Evolutionary conservation across 2,797 vertebrate genomes (phyloP), one percentile per base, ranked within the genome.

Genomic region (Mus caroli): DNA sequence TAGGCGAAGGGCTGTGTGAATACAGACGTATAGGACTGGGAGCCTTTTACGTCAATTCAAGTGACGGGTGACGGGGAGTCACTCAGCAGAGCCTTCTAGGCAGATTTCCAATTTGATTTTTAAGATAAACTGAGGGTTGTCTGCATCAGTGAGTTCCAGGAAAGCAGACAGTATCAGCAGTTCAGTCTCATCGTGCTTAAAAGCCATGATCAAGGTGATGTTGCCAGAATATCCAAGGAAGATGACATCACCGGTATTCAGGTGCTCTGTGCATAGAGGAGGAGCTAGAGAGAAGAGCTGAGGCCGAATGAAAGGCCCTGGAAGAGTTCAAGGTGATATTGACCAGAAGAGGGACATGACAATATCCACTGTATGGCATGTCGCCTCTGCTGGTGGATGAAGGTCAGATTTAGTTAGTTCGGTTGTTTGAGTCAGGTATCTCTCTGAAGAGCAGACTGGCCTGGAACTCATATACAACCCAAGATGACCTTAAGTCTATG

Each of bases 201-300:
- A 52, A 8, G 2, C 20, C 7, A 34, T 4, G 46, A 40, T 40
- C 50, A n/a, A 17, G 3, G 9, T 4, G 26, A n/a, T 0, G 0
- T n/a, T 34, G 31, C 34, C 28, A 24, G 34, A 2, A 24, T 24
- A 28, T 15, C n/a, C 5, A 15, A n/a, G 54, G 56, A 34, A 26
- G 3, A 9, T 4, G n/a, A 22, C 0, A 0, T 37, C 50, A 40
- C 40, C 17, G 19, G 52, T 6, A 15, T 14, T 15, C 0, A 43
- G 1, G 0, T 3, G 54, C 56, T 92, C 62, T 50, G n/a, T 50
- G 73, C 83, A 1, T 28, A 6, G 58, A 76, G 80, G 54, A 82
- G n/a, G 28, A 24, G 31, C 60, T 40, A 54, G 89, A 71, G 54
- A 67, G 24, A 22, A 20, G 80, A 20, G 3, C 13, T 60, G 50